Conservation (phyloP, 1,140 invertebrate genomes). For the Lineus longissimus region DNA sequence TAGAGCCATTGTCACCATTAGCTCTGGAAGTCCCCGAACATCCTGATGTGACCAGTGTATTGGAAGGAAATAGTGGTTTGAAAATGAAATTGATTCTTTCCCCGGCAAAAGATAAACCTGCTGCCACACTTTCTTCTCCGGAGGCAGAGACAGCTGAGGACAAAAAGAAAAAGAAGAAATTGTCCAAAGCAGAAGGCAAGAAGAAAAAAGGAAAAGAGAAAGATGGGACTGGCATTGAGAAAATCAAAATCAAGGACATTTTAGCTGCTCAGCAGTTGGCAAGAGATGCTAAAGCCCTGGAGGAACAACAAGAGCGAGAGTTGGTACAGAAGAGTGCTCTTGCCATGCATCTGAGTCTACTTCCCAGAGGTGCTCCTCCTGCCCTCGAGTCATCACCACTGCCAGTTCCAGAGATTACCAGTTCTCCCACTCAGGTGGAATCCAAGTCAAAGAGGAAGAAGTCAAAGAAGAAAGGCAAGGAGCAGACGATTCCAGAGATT, state of each 20-base stretch:
- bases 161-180: background rate
- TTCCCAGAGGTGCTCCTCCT: background rate
- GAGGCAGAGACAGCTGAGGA: slow-evolving; percentile 10
- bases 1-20: background rate
- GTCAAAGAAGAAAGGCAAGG: background rate
- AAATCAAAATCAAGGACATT: background rate
- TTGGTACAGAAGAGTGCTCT: slow-evolving; percentile 14
- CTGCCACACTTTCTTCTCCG: background rate
- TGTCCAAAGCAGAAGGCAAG: too few relatives aligned
- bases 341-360: slow-evolving; percentile 3
- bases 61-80: slow-evolving; percentile 15
- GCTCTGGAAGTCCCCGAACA: slow-evolving; percentile 3
- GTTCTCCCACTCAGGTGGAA: background rate
- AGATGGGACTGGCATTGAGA: slow-evolving; percentile 7
- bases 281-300: slow-evolving; percentile 17
- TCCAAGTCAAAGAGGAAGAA: slow-evolving; percentile 7
- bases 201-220: slow-evolving; percentile 15
- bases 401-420: background rate
- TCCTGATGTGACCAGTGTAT: too few relatives aligned
- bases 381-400: slow-evolving; percentile 12
- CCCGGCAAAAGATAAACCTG: slow-evolving; percentile 14
- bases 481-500: background rate
- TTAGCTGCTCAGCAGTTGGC: slow-evolving; percentile 13
- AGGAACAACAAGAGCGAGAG: slow-evolving; percentile 22
- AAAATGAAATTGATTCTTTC: slow-evolving; percentile 28